Base-by-base conservation (phyloP, 2,113 vertebrate genomes). In the Crypturellus undulatus region DNA sequence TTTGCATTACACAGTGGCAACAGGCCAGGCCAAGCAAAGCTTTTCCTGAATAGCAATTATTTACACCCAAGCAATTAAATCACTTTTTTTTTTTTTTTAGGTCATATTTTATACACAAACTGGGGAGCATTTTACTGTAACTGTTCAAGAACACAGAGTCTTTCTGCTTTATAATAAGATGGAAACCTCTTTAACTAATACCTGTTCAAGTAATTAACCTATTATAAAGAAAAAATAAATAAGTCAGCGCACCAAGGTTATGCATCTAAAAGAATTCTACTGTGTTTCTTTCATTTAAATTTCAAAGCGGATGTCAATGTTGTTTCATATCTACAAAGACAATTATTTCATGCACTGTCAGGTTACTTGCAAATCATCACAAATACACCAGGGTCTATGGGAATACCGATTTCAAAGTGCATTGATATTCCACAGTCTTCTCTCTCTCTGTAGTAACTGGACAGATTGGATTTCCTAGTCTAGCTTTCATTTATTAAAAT, bases 131-230 rank as follows among this genome's bases (percentile, higher is more conserved):
- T 45, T 84, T 32, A 69, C 67, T 56, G 36, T 72, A 79, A 77
- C 82, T 65, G 69, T 56, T 71, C 5, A 43, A 83, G 63, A 91
- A 93, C 73, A 72, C 0, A 0, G 52, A 73, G 79, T 76, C 45
- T 70, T 89, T 84, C 78, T 51, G 84, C 36, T 87, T 88, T 79
- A n/a, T 51, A 95, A 91, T 68, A 70, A 93, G 94, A 71, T 13
- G 93, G 60, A 94, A 78, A 80, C n/a, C 43, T 93, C 85, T 94
- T 58, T 76, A 96, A 96, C 86, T 92, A 88, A 94, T 95, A 94
- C 52, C 80, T 92, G 77, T 87, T 96, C 83, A 89, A 94, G 65
- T 94, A 95, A 97, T 97, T 95, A 97, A 96, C 69, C 68, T 90
- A 82, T 95, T 94, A 93, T 68, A 94, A 96, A 85, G 92, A 89